Evolutionary conservation across 2,113 vertebrate genomes (phyloP).

Genomic region (Suricata suricatta): DNA sequence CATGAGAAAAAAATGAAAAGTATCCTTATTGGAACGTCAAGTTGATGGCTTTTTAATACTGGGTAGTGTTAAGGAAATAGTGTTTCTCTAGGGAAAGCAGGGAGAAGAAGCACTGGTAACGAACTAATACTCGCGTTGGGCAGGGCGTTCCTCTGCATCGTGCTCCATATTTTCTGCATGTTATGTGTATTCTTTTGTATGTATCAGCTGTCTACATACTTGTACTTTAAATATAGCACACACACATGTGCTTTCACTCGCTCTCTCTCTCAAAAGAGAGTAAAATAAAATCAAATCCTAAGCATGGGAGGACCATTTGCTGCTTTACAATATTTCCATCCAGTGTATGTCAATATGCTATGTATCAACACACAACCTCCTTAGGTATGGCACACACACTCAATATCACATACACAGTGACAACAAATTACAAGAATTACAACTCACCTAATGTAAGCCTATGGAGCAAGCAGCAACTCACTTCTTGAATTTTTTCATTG

Average conservation of each 20-base stretch:
- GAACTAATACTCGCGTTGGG: neutral
- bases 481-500: conserved; percentile 92
- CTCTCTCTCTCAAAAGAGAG: too few relatives aligned
- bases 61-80: neutral
- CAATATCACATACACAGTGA: neutral
- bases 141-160: neutral
- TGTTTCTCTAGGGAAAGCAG: neutral
- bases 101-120: neutral
- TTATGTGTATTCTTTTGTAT: neutral
- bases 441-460: conserved; percentile 93
- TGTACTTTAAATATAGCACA: neutral
- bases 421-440: neutral
- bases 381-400: neutral
- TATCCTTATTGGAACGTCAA: neutral
- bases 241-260: too few relatives aligned
- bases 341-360: neutral
- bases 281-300: neutral
- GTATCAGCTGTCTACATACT: neutral
- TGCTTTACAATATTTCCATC: neutral
- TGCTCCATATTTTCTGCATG: neutral
- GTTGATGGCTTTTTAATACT: neutral
- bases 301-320: neutral
- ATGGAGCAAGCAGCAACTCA: conserved; percentile 92
- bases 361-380: neutral
- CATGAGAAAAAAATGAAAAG: neutral